Evolutionary conservation across 2,113 vertebrate species (phyloP), one percentile per base, ranked within the genome.

Genomic region (Rhinopithecus roxellana): DNA sequence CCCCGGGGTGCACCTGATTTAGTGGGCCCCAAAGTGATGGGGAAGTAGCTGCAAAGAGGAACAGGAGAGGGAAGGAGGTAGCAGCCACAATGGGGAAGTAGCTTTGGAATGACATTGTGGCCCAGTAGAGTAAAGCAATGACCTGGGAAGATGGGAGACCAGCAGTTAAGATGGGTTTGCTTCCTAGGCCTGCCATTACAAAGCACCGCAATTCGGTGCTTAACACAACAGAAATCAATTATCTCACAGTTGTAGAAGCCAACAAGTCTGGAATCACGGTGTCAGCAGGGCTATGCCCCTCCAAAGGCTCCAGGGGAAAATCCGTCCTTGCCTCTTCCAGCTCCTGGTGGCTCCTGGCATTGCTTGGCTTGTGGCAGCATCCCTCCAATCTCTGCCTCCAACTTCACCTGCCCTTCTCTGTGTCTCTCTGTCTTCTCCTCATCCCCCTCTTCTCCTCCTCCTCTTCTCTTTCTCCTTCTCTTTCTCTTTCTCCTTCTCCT

Each of bases 271-370:
- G 69, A 59, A 10, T 16, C 13, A 18, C 22, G 35, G 64, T 55
- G 1, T 25, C 10, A 5, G 12, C 17, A 9, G 30, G 25, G 25
- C 20, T 8, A 0, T 3, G 38, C n/a, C n/a, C 69, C 50, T 55
- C 52, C 20, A 11, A 23, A 86, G 82, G 18, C n/a, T 45, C 14
- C 16, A 7, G 35, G 6, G 38, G 77, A 77, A 72, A 55, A 8
- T 12, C 2, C 20, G 43, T 38, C 61, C 50, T 5, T 4, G 13
- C 22, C 69, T 43, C 74, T 22, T 12, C 20, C n/a, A 78, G 93
- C 35, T 30, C 57, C 38, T 8, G 22, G 50, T 0, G 25, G 93
- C 27, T 43, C 57, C 45, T 13, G 27, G 50, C 0, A 40, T 32
- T 22, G 86, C 75, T 80, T 40, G 8, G 78, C 59, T 85, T 32